A percentile compares a stretch with the other conserved stretches of the same genome.
These are phyloP conservation scores for Drosophila helvetica DNA, from an alignment of 2,888 invertebrate genomes.

Conservation along the genomic window DNA sequence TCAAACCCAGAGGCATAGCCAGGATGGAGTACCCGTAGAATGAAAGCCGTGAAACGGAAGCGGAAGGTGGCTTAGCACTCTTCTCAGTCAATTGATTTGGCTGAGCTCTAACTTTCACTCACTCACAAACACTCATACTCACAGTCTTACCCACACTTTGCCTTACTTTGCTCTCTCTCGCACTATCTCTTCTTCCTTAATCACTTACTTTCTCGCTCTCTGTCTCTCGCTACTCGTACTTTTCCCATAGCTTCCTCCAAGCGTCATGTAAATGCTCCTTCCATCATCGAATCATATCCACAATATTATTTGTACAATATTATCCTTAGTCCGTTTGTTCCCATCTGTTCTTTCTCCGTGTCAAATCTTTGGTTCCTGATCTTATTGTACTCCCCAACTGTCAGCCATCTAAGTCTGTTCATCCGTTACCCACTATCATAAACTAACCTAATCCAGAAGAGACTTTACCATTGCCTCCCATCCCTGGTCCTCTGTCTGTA, in stretches of 20 bases:
- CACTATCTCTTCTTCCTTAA: conserved; percentile 29
- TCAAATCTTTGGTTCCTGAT: background rate
- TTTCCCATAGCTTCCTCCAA: conserved; percentile 22
- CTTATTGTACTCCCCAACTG: background rate
- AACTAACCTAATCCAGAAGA: background rate
- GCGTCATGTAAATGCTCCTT: conserved; percentile 9
- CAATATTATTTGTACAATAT: no score
- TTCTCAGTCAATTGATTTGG: conserved; percentile 46
- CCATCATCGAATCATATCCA: background rate
- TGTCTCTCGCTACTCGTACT: conserved; percentile 4
- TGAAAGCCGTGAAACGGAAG: conserved; percentile 12
- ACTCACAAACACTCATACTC: conserved; percentile 28
- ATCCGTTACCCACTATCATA: background rate
- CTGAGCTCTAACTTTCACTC: conserved; percentile 55
- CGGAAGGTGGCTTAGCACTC: conserved; percentile 32
- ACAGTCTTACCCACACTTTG: conserved; percentile 31
- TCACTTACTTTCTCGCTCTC: conserved; percentile 14
- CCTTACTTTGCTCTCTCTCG: conserved; percentile 44
- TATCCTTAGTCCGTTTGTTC: background rate
- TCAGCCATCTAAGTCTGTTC: background rate
- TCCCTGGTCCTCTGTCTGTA: background rate
- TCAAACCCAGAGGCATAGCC: background rate
- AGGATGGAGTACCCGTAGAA: background rate
- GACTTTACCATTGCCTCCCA: background rate
- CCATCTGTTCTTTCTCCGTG: background rate